Evolutionary conservation across 2,797 vertebrate genomes (phyloP).

Genomic region (Pipistrellus nathusii): DNA sequence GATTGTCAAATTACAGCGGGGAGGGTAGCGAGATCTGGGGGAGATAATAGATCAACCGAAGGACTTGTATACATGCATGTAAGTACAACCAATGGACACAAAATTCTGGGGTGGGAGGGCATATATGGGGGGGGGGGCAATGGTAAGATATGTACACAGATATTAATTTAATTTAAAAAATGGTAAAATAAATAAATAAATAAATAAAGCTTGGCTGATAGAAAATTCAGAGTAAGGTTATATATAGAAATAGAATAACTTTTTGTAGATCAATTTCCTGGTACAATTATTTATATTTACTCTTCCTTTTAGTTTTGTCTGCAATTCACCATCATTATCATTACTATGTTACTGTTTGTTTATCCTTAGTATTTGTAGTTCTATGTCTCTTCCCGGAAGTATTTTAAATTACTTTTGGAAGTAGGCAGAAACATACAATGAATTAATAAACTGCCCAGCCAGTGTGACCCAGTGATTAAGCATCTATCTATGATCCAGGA

Average conservation of each 20-base stretch:
- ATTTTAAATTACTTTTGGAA: slow-evolving; percentile 30
- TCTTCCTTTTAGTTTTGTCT: background rate
- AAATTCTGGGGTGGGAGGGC: no score
- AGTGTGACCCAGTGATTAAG: no score
- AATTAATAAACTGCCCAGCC: background rate
- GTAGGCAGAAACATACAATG: slow-evolving; percentile 18
- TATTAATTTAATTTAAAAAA: no score
- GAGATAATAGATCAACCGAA: no score
- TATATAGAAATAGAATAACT: background rate
- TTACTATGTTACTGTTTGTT: background rate
- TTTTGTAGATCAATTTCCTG: background rate
- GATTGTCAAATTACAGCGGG: no score
- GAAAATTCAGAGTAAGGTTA: slow-evolving; percentile 28
- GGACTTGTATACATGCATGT: no score
- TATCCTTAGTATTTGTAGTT: background rate
- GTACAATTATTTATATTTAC: slow-evolving; percentile 25
- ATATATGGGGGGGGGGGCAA: no score
- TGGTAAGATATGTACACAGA: no score
- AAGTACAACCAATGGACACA: no score
- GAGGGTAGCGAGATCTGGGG: no score
- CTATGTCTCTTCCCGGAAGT: slow-evolving; percentile 19
- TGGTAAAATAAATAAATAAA: no score
- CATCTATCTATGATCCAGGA: no score
- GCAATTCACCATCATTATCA: background rate
- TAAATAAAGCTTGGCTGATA: background rate